Evolutionary conservation across 1,140 invertebrate genomes (phyloP), one percentile per base, ranked within the genome.

Genomic region (Achroia grisella): DNA sequence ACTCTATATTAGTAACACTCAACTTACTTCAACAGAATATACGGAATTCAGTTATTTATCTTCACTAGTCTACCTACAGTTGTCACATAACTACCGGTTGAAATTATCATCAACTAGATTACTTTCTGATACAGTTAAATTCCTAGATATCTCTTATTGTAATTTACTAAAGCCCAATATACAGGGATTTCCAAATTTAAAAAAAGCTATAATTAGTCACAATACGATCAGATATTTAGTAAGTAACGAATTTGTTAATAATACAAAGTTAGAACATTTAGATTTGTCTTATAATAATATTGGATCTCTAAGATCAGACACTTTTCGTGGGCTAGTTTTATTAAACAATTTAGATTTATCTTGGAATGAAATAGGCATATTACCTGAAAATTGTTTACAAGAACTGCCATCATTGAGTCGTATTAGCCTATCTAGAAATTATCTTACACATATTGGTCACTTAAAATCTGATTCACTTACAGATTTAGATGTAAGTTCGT

Each of bases 231-330:
- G 86, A 42, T 65, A 74, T 1, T 62, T 93, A 2, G 80, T 79
- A 15, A 79, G 81, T 47, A 72, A 80, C 11, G 89, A 88, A 48
- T 93, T 93, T 64, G 58, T 57, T 0, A 90, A 89, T 55, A 92
- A 90, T 65, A 75, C 78, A 2, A 74, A 87, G 53, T 65, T 93
- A 8, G 87, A 91, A 63, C 58, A 87, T 23, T 58, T 93, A 5
- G 91, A 93, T 77, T 62, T 93, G 17, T 92, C 91, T 0, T 75
- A 80, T 15, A 93, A 93, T 64, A 86, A 86, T 30, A 83, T 93
- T 6, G 86, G 85, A 3, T 52, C 71, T 0, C 58, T 93, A 10
- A 86, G 88, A 43, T 58, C 71, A 10, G 78, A 86, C 35, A 86
- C 89, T 1, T 93, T 93, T 53, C 58, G 65, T 14, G 86, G 87